Evolutionary conservation across 2,888 invertebrate species (phyloP), one percentile per base, ranked within the genome.

Genomic region (Craniophora ligustri): DNA sequence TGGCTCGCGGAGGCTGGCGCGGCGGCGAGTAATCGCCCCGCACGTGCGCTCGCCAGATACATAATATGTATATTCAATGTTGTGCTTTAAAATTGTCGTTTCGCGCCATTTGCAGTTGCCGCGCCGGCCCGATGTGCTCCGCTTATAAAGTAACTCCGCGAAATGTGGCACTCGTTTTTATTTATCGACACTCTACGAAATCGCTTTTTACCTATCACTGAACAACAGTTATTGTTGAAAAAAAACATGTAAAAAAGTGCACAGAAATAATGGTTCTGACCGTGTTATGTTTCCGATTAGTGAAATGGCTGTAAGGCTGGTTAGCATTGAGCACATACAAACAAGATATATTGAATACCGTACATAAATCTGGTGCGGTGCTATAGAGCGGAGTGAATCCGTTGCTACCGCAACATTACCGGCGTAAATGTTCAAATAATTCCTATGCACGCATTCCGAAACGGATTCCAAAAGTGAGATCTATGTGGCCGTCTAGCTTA

Each of bases 51-150:
- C 84, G 76, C 83, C 82, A 85, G 81, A 86, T 86, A 86, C 76
- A 76, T 84, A 85, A 79, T 85, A 85, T 78, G 81, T 87, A 87
- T 86, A 88, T 91, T 89, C 87, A 90, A 89, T 91, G 90, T 88
- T 86, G 85, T 88, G 88, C 87, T 91, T 91, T 91, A 91, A 92
- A 91, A 89, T 89, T 89, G 86, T 89, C 91, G 89, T 89, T 90
- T 89, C 88, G 86, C 89, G 82, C 91, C 90, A 91, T 92, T 92
- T 89, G 82, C 87, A 88, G 82, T 83, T 80, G 79, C 81, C 83
- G 81, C 76, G 81, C 84, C 75, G 78, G 73, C 74, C 77, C 85
- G 83, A 87, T 89, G 86, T 90, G 89, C 84, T 79, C 75, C 79
- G 89, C 86, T 86, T 91, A 89, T 88, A 89, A 90, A 92, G 86